phyloP scores from a whole-genome alignment of 2,113 vertebrate species.

The Naja naja region DNA sequence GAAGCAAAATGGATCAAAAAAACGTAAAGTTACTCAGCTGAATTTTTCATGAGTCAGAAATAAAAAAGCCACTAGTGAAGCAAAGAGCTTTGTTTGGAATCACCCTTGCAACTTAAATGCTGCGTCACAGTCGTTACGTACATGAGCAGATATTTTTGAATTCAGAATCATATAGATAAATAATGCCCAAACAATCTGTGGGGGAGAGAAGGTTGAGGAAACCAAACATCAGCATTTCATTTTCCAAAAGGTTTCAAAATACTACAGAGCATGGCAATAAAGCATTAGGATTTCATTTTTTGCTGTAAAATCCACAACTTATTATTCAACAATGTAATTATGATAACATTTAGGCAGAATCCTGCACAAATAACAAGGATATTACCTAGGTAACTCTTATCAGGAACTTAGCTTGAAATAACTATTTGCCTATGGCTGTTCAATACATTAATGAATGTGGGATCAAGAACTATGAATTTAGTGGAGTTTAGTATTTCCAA shows the following conservation, averaged over 20 bases:
- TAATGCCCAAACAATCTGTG: constrained; percentile 40
- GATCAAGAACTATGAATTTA: not conserved
- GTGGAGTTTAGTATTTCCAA: not conserved
- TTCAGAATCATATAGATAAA: constrained; percentile 48
- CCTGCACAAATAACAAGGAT: not conserved
- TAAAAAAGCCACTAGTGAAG: constrained; percentile 72
- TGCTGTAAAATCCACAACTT: not conserved
- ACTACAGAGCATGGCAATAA: constrained; percentile 50
- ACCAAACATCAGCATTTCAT: not conserved
- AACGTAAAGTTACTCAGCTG: constrained; percentile 82
- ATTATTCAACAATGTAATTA: not conserved
- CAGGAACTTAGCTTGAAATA: not conserved
- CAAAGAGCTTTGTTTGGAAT: constrained; percentile 72
- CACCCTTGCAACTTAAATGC: constrained; percentile 68
- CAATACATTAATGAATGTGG: not conserved
- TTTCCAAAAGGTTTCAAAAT: constrained; percentile 21
- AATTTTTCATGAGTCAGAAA: constrained; percentile 83
- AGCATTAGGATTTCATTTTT: constrained; percentile 64
- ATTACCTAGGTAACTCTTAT: not conserved
- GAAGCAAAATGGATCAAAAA: constrained; percentile 77
- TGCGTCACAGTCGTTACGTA: constrained; percentile 54
- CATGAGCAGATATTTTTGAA: constrained; percentile 55
- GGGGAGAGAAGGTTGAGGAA: not conserved
- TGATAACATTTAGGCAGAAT: not conserved
- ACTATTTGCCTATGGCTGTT: not conserved